Evolutionary conservation across 2,113 vertebrate genomes (phyloP).

Genomic region (Osmerus mordax): DNA sequence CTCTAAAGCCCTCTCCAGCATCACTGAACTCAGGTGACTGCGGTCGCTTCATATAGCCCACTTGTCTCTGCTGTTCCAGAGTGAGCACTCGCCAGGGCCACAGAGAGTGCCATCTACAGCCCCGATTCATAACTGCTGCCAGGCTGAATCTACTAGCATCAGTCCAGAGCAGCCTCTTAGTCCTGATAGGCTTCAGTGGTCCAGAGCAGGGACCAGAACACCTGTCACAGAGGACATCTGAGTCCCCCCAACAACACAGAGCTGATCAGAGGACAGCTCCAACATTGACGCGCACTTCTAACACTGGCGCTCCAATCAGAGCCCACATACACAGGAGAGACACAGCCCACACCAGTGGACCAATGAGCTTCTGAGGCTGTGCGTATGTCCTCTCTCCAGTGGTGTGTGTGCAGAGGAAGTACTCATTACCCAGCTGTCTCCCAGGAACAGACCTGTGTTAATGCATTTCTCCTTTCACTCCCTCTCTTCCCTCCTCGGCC

Average conservation of each 20-base stretch:
- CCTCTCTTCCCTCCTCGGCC: conserved; percentile 26
- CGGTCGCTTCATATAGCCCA: too few species aligned
- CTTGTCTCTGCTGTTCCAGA: too few species aligned
- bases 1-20: not conserved
- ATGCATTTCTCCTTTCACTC: conserved; percentile 54
- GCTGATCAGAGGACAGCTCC: not conserved
- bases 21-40: too few species aligned
- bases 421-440: conserved; percentile 54
- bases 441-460: conserved; percentile 59
- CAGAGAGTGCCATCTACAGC: too few species aligned
- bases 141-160: too few species aligned
- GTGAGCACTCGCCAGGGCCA: too few species aligned
- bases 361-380: conserved; percentile 40
- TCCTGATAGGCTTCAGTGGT: not conserved
- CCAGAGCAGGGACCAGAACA: not conserved
- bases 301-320: not conserved
- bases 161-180: too few species aligned
- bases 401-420: conserved; percentile 40
- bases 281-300: not conserved
- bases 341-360: conserved; percentile 11
- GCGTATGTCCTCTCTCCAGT: conserved; percentile 39
- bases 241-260: not conserved
- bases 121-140: too few species aligned
- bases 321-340: not conserved
- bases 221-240: not conserved